These are phyloP conservation scores for Indri indri DNA, from an alignment of 2,113 vertebrate species.

Conservation along the genomic window DNA sequence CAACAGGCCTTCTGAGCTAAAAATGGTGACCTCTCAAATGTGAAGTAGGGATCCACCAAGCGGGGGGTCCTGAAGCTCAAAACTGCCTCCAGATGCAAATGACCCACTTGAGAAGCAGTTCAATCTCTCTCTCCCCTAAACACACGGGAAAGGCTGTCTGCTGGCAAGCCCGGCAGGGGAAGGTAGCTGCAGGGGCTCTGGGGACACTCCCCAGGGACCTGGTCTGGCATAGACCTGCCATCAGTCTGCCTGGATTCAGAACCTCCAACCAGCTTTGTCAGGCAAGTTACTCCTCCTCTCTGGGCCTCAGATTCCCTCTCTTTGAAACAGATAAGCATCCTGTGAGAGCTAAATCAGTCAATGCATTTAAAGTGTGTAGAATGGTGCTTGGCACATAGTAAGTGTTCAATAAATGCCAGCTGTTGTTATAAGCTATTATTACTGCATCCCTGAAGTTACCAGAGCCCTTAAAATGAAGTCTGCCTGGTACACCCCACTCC, in stretches of 20 bases:
- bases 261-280: not conserved
- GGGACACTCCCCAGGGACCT: not conserved
- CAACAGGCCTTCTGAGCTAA: not conserved
- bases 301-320: not conserved
- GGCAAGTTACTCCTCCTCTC: not conserved
- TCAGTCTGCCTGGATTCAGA: not conserved
- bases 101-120: not conserved
- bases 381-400: not conserved
- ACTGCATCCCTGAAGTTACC: not conserved
- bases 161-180: not conserved
- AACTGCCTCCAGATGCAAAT: not conserved
- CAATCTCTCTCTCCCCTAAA: not conserved
- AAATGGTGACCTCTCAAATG: not conserved
- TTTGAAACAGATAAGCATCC: not conserved
- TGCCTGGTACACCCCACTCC: fast-evolving
- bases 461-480: not conserved
- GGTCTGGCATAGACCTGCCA: not conserved
- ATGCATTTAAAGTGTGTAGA: not conserved
- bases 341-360: not conserved
- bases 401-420: not conserved
- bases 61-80: not conserved
- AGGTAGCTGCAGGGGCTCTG: not conserved
- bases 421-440: not conserved
- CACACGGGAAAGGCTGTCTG: not conserved
- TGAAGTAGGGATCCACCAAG: not conserved